These are phyloP conservation scores for Anoura caudifer DNA, from an alignment of 2,113 vertebrate genomes.

Conservation along the genomic window DNA sequence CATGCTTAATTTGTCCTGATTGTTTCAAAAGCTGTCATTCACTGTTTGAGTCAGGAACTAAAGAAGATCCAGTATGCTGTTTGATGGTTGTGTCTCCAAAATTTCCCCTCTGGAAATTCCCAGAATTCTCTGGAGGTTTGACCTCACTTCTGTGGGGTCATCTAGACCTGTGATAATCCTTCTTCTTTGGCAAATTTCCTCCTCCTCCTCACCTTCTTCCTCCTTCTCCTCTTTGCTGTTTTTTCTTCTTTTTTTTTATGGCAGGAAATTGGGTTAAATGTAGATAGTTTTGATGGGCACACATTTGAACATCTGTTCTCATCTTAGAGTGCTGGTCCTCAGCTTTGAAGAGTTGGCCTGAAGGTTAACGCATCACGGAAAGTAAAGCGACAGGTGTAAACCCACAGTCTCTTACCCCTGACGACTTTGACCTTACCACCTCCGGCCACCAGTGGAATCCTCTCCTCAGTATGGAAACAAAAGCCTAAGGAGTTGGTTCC, in stretches of 20 bases:
- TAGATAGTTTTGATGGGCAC: not conserved
- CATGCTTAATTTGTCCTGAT: not conserved
- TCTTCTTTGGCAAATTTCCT: not conserved
- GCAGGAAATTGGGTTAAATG: not conserved
- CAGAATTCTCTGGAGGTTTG: not conserved
- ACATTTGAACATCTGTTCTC: not conserved
- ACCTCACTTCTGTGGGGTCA: not conserved
- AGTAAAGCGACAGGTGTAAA: slow-evolving; percentile 17
- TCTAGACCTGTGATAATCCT: not conserved
- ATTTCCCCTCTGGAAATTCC: not conserved
- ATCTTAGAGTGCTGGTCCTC: not conserved
- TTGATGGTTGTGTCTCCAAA: not conserved
- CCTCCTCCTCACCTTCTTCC: not conserved
- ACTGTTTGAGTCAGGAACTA: not conserved
- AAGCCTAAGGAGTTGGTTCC: slow-evolving; percentile 26
- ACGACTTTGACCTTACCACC: slow-evolving; percentile 18
- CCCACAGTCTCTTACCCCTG: not conserved
- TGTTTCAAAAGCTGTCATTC: not conserved
- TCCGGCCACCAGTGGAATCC: not conserved
- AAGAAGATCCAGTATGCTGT: not conserved
- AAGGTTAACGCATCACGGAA: slow-evolving; percentile 37
- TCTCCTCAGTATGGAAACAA: not conserved
- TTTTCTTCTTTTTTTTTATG: not conserved
- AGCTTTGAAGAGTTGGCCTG: slow-evolving; percentile 44
- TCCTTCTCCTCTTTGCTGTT: not conserved